Percentiles rank a stretch among this genome's conserved stretches.
Evolutionary conservation across 2,888 invertebrate species (phyloP).

Genomic region (Tachina lurida): DNA sequence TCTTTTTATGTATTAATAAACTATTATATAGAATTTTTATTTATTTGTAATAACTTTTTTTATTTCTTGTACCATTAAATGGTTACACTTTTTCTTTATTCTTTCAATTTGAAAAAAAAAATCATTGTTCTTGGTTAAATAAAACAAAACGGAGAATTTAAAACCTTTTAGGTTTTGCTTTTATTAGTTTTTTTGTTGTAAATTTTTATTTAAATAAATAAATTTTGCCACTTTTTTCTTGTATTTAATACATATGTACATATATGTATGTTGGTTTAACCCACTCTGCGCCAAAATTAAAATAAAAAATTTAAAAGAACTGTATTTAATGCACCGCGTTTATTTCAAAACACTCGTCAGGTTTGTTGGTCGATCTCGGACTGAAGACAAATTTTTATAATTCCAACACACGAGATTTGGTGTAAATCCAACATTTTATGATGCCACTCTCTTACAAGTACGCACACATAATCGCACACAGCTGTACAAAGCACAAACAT

Average conservation of each 20-base stretch:
- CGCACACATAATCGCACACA: not conserved
- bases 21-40: conserved; percentile 70
- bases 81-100: conserved; percentile 15
- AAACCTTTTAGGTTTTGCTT: conserved; percentile 25
- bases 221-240: conserved; percentile 45
- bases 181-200: conserved; percentile 2
- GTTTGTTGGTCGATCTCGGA: conserved; percentile 79
- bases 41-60: conserved; percentile 18
- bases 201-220: conserved; percentile 3
- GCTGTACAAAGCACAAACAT: conserved; percentile 49
- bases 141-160: conserved; percentile 1
- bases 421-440: conserved; percentile 45
- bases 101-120: conserved; percentile 11
- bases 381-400: conserved; percentile 73
- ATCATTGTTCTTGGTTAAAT: conserved; percentile 7
- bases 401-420: conserved; percentile 62
- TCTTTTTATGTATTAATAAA: conserved; percentile 48
- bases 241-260: conserved; percentile 42
- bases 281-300: conserved; percentile 71
- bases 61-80: conserved; percentile 19
- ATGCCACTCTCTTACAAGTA: conserved; percentile 7
- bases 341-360: conserved; percentile 81
- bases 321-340: conserved; percentile 73
- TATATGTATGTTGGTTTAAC: conserved; percentile 37
- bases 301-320: conserved; percentile 39